These are phyloP conservation scores for Gymnobelideus leadbeateri DNA, from an alignment of 2,113 vertebrate genomes.

Conservation along the genomic window DNA sequence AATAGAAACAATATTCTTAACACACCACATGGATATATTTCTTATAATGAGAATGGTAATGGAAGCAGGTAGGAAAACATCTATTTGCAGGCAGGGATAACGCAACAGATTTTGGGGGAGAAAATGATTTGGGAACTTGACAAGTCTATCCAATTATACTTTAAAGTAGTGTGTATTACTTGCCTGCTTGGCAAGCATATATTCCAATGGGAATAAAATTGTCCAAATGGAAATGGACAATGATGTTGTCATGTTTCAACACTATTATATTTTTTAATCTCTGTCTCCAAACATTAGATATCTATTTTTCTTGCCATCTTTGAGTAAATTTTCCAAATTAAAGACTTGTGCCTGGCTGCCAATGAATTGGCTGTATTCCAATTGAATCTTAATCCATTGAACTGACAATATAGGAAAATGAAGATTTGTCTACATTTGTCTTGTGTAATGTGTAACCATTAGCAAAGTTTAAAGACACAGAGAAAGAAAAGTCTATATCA, in stretches of 20 bases:
- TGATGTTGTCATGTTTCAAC: neutral
- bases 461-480: neutral
- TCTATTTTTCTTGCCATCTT: conserved; percentile 1
- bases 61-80: neutral
- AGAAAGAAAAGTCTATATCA: neutral
- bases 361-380: neutral
- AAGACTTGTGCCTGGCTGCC: neutral
- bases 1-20: conserved; percentile 8
- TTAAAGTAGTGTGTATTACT: neutral
- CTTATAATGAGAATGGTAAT: neutral
- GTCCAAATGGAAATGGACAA: neutral
- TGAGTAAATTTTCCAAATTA: neutral
- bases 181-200: neutral
- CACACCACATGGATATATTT: neutral
- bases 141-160: neutral
- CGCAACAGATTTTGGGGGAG: neutral
- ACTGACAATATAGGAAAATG: neutral
- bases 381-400: neutral
- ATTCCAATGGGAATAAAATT: neutral
- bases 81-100: neutral
- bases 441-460: neutral
- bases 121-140: neutral
- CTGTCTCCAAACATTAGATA: neutral
- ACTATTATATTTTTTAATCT: neutral
- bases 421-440: neutral